Evolutionary conservation across 2,113 vertebrate species (phyloP).

Genomic region (Bos javanicus): DNA sequence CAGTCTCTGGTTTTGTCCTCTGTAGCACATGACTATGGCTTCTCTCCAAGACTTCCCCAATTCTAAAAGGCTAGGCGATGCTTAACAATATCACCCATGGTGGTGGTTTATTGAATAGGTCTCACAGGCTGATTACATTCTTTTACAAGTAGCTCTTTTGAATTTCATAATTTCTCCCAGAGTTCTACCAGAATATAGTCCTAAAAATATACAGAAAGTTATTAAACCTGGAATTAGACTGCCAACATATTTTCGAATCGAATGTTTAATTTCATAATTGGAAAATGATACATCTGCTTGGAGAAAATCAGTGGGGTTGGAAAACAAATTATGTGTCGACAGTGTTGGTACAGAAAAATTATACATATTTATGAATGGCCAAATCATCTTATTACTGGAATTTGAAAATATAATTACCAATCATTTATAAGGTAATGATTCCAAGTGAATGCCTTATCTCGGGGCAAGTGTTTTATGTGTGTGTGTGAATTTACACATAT

Average conservation of each 20-base stretch:
- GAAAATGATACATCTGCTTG: conserved; percentile 67
- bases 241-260: conserved; percentile 58
- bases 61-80: not conserved
- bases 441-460: not conserved
- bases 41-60: not conserved
- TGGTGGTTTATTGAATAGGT: not conserved
- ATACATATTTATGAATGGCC: conserved; percentile 69
- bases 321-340: conserved; percentile 67
- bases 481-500: not conserved
- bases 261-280: conserved; percentile 73
- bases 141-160: not conserved
- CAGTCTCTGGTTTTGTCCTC: not conserved
- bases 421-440: conserved; percentile 50
- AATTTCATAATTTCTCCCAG: conserved; percentile 22
- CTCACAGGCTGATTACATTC: not conserved
- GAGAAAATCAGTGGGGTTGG: conserved; percentile 69
- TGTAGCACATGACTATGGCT: accelerated
- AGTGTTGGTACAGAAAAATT: conserved; percentile 57
- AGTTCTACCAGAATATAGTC: conserved; percentile 22
- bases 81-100: not conserved
- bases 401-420: conserved; percentile 66
- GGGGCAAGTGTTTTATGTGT: not conserved
- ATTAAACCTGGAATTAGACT: conserved; percentile 69
- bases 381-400: conserved; percentile 60
- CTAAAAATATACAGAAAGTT: conserved; percentile 58